These are phyloP conservation scores for Rhizomys pruinosus DNA, from an alignment of 2,113 vertebrate genomes.

Conservation along the genomic window DNA sequence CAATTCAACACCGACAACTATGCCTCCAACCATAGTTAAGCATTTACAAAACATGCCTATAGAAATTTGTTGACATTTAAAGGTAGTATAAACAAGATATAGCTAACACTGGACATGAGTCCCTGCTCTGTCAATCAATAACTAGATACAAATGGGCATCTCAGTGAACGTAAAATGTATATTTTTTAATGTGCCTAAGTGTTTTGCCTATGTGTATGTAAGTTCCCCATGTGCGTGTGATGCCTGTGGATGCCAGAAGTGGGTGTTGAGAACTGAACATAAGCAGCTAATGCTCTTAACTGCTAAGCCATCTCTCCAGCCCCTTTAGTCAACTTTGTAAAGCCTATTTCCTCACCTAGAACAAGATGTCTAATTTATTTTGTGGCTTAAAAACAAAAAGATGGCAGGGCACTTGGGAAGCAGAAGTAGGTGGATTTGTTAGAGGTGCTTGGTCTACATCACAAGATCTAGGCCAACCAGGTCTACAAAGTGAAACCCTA, in stretches of 20 bases:
- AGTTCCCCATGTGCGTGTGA: no score
- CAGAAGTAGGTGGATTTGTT: no score
- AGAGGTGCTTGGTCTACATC: no score
- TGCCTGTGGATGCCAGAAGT: no score
- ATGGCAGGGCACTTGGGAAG: background rate
- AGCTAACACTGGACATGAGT: background rate
- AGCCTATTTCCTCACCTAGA: conserved; percentile 28
- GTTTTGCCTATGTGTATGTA: no score
- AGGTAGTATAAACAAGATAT: background rate
- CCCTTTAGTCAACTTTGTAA: background rate
- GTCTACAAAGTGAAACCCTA: no score
- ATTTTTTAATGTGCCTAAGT: no score
- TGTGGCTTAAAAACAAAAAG: conserved; percentile 29
- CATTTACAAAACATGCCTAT: background rate
- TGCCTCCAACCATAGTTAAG: background rate
- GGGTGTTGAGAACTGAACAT: no score
- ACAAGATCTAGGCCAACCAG: no score
- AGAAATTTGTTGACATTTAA: background rate
- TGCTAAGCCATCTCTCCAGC: no score
- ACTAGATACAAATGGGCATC: background rate
- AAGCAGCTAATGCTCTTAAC: no score
- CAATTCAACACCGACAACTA: conserved; percentile 12
- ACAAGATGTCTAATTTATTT: background rate
- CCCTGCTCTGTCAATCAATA: conserved; percentile 9
- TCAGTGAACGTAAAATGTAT: background rate